Conservation (phyloP, 2,888 invertebrate genomes). For the Eupithecia subfuscata region DNA sequence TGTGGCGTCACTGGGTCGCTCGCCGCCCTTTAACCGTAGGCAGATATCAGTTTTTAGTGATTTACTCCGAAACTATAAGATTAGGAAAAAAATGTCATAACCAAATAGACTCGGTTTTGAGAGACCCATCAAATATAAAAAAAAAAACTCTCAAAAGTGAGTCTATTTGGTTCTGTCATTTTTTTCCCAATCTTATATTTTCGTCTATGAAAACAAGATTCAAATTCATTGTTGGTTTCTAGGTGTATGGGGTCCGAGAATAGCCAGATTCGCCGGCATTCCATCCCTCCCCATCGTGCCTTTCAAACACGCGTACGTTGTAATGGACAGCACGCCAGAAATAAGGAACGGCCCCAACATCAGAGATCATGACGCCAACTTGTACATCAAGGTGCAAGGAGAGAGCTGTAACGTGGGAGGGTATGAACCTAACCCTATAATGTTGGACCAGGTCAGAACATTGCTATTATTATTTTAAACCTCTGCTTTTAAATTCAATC, state of each 20-base stretch:
- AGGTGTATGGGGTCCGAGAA: conserved; percentile 91
- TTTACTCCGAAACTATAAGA: no score
- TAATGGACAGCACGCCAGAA: conserved; percentile 91
- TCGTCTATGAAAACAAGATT: not conserved
- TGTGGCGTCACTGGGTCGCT: no score
- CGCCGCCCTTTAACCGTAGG: no score
- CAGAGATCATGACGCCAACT: conserved; percentile 92
- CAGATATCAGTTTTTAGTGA: no score
- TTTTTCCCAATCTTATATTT: no score
- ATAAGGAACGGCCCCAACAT: conserved; percentile 91
- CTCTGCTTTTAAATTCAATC: no score
- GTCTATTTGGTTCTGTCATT: no score
- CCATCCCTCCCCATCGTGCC: conserved; percentile 89
- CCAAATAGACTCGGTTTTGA: no score
- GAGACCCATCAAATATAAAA: no score
- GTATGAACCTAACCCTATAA: conserved; percentile 93
- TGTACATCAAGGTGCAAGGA: conserved; percentile 93
- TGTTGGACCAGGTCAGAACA: conserved; percentile 87
- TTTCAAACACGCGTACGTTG: conserved; percentile 95
- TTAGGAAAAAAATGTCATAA: no score
- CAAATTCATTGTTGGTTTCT: conserved; percentile 10
- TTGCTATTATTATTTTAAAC: not conserved
- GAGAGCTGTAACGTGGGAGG: conserved; percentile 93
- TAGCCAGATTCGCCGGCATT: conserved; percentile 87
- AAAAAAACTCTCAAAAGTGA: no score